These are phyloP conservation scores for Euphydryas editha DNA, from an alignment of 2,888 invertebrate species.

Conservation along the genomic window DNA sequence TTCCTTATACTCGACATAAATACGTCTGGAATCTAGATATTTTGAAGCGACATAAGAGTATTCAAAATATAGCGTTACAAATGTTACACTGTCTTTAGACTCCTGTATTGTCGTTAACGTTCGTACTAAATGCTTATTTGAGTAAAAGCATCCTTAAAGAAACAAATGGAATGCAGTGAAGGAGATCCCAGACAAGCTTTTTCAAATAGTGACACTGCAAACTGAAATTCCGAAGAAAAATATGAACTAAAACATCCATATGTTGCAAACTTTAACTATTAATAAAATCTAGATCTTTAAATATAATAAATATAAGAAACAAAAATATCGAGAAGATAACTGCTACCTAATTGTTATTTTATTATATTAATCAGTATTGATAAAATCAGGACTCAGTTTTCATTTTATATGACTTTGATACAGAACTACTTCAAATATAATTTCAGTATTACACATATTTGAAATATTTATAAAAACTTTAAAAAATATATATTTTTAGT, in stretches of 20 bases:
- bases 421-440: too few species aligned
- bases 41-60: neutral
- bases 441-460: too few species aligned
- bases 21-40: neutral
- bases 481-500: too few species aligned
- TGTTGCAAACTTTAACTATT: neutral
- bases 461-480: too few species aligned
- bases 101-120: neutral
- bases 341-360: too few species aligned
- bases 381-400: too few species aligned
- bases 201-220: neutral
- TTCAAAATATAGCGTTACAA: neutral
- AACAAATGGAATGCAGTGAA: neutral
- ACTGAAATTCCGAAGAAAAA: neutral
- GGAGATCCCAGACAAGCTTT: neutral
- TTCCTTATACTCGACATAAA: neutral
- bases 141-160: neutral
- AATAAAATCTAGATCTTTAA: too few species aligned
- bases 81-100: neutral
- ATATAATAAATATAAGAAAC: too few species aligned
- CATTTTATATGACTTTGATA: too few species aligned
- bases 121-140: conserved; percentile 4
- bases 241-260: neutral
- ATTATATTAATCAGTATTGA: too few species aligned
- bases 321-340: too few species aligned